A percentile compares a stretch with the other conserved stretches of the same genome.
phyloP scores from a whole-genome alignment of 2,113 vertebrate species.

The Halcyon malimbica region DNA sequence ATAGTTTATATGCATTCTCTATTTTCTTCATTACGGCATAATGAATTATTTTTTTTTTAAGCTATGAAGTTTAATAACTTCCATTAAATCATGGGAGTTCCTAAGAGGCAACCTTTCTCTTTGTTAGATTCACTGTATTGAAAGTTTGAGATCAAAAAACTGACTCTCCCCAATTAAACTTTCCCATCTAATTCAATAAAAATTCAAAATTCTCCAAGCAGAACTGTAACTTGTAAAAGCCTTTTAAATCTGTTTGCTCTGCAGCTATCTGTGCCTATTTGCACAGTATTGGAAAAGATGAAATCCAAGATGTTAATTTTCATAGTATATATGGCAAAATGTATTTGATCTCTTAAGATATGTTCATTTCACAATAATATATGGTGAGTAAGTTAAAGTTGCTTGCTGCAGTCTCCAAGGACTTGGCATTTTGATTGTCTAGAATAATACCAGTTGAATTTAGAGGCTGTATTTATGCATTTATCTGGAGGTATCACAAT shows the following conservation, averaged over 20 bases:
- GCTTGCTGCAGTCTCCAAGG: neutral
- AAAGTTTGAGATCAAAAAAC: neutral
- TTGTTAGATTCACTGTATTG: neutral
- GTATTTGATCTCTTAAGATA: neutral
- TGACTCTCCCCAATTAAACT: neutral
- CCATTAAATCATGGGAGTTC: neutral
- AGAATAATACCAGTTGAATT: neutral
- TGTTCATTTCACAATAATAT: neutral
- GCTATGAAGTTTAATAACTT: neutral
- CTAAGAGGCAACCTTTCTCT: neutral
- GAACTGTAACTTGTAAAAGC: neutral
- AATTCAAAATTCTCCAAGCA: neutral
- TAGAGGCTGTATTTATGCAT: neutral
- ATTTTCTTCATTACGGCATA: neutral
- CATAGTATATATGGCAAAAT: neutral
- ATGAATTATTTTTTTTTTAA: neutral
- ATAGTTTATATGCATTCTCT: neutral
- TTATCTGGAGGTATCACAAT: neutral
- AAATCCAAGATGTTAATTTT: neutral
- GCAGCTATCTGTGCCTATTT: neutral
- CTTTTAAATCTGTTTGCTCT: neutral
- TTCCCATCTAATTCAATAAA: neutral
- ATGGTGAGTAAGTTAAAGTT: neutral
- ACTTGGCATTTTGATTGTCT: neutral
- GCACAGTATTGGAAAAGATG: neutral